Base-by-base conservation (phyloP, 2,113 vertebrate genomes). In the Bubo bubo region DNA sequence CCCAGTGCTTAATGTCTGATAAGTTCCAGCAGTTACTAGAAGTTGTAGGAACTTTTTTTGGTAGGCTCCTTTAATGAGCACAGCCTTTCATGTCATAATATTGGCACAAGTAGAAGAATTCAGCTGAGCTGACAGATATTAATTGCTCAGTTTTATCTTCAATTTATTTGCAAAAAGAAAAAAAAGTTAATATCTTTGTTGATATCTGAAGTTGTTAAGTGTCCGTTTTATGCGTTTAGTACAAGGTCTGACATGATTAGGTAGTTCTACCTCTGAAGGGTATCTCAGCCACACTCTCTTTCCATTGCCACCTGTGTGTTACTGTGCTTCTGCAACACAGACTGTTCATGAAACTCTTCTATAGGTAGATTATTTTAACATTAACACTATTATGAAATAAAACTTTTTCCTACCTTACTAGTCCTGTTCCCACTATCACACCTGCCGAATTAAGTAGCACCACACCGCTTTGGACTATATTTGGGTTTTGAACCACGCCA, bases 391-490 rank as follows among this genome's bases (percentile, higher is more conserved):
- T 37, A 76, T 1, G 41, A 73, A 84, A 53, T 35, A 27, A 86
- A 66, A 45, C 26, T 15, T 83, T 34, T 82, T 68, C 96, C 97
- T 97, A 99, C 99, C 99, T 99, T 63, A 99, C 91, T 30, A 99
- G 98, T 67, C 99, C 99, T 0, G 99, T 99, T 90, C 99, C 99
- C 80, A 98, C 96, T 72, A 99, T 77, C 93, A 99, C 97, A 28
- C 99, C 99, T 49, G 99, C 98, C 32, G 99, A 98, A 90, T 98
- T 99, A 72, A 99, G 98, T 70, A 99, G 97, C 66, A 99, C 98
- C 96, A 99, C 98, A 3, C 98, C 97, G 6, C 98, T 99, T 96
- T 99, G 99, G 90, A 99, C 98, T 93, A 99, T 98, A 75, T 99
- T 98, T 39, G 99, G 98, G 93, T 99, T 98, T 88, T 99, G 99